Evolutionary conservation across 2,113 vertebrate genomes (phyloP).

Genomic region (Isurus oxyrinchus): DNA sequence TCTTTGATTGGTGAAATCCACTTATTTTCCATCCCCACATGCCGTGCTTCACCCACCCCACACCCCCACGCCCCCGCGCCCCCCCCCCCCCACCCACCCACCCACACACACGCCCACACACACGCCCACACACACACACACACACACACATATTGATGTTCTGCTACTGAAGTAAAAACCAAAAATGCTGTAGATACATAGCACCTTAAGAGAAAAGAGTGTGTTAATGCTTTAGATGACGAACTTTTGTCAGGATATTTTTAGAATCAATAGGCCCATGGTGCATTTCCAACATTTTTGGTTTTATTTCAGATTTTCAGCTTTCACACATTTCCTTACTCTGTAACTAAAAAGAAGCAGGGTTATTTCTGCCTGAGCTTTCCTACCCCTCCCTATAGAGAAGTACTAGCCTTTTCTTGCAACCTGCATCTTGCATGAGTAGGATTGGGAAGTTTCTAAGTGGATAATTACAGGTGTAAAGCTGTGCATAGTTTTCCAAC

Average conservation of each 20-base stretch:
- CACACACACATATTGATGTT: neutral
- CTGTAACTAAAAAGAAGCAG: neutral
- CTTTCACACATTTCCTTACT: neutral
- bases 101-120: too few relatives aligned
- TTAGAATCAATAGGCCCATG: neutral
- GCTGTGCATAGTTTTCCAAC: neutral
- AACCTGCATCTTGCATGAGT: neutral
- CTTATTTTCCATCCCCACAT: neutral
- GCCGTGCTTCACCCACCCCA: too few relatives aligned
- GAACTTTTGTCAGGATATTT: neutral
- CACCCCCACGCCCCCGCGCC: too few relatives aligned
- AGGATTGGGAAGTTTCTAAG: neutral
- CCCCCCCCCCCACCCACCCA: too few relatives aligned
- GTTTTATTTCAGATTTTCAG: neutral
- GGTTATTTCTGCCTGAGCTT: neutral
- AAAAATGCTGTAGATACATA: neutral
- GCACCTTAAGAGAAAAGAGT: neutral
- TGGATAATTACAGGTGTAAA: neutral
- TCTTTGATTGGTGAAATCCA: neutral
- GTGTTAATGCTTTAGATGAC: neutral
- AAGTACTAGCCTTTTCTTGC: neutral
- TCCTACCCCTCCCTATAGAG: neutral
- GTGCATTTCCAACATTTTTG: neutral
- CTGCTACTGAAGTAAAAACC: neutral
- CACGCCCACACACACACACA: too few relatives aligned